Base-by-base conservation (phyloP, 2,797 vertebrate genomes). In the Cyclura pinguis region DNA sequence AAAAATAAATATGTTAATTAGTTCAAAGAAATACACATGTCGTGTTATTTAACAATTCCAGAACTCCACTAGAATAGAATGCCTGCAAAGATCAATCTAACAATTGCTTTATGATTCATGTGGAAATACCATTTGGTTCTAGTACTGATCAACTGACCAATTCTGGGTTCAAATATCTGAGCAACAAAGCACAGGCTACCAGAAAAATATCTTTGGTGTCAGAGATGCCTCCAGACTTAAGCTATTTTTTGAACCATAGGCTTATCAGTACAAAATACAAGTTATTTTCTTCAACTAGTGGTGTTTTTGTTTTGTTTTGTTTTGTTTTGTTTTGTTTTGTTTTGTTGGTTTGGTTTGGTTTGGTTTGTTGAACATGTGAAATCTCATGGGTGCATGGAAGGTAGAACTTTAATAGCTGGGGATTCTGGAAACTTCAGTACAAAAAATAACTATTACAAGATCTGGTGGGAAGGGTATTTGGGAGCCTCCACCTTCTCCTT, bases 71-170 rank as follows among this genome's bases (percentile, higher is more conserved):
- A 67, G 64, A 67, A 67, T 80, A 20, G 89, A 94, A 8, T 69
- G 3, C 10, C 12, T 82, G 89, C 22, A 85, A 62, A 62, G 89
- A 59, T 14, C 73, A 9, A 90, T 4, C 27, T 77, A 35, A 14
- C 35, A 81, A 91, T 89, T 35, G 90, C 69, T 93, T 80, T 82
- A 92, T 52, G 4, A 81, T 91, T 74, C 47, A 91, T 12, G 20
- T 72, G 85, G 87, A 94, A 94, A 81, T 22, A 69, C 7, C 92
- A 92, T 93, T 93, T 91, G 14, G 13, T 92, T 92, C 88, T 91
- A 24, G 87, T 69, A 84, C 35, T 86, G 77, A 85, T 42, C 92
- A 16, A 74, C 18, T 94, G 6, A 74, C 92, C 91, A 89, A 91
- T 57, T 91, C 32, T 24, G 27, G 77, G 91, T 29, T 24, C 85